Percentiles rank a stretch among this genome's conserved stretches.
phyloP scores from a whole-genome alignment of 2,888 invertebrate genomes.

The Dicyrtoma fusca region DNA sequence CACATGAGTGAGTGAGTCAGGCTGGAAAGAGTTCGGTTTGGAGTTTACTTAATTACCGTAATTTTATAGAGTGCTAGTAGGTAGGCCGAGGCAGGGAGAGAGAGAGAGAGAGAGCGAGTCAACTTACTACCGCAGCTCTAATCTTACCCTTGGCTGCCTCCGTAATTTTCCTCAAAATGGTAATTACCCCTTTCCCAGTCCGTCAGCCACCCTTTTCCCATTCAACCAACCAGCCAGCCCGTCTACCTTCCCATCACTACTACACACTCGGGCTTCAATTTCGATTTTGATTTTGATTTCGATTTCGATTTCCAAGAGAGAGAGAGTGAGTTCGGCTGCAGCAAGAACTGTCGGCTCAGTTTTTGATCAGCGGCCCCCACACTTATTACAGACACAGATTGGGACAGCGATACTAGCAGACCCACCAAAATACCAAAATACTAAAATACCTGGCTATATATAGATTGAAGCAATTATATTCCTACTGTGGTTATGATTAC shows the following conservation, averaged over 20 bases:
- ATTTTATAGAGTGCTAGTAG: slow-evolving; percentile 54
- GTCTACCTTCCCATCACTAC: neutral
- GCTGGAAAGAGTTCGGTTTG: slow-evolving; percentile 28
- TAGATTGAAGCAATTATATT: too few relatives aligned
- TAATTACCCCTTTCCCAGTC: slow-evolving; percentile 30
- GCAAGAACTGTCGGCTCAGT: too few relatives aligned
- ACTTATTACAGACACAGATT: too few relatives aligned
- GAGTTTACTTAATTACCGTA: slow-evolving; percentile 52
- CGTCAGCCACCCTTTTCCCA: slow-evolving; percentile 11
- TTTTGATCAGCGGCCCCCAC: too few relatives aligned
- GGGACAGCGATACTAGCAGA: too few relatives aligned
- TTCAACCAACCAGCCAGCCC: neutral
- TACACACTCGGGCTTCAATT: neutral
- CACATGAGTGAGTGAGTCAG: slow-evolving; percentile 28
- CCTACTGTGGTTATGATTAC: too few relatives aligned
- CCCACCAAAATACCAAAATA: too few relatives aligned
- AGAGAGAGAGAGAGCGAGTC: neutral
- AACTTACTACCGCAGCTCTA: slow-evolving; percentile 4
- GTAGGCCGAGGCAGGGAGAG: slow-evolving; percentile 3
- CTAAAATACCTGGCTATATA: too few relatives aligned
- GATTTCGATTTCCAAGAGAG: too few relatives aligned
- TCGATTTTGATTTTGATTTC: neutral
- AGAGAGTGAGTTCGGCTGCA: too few relatives aligned
- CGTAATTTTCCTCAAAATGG: slow-evolving; percentile 41
- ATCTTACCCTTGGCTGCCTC: slow-evolving; percentile 28